Conservation (phyloP, 2,888 invertebrate genomes). For the Netelia fuscicornis region DNA sequence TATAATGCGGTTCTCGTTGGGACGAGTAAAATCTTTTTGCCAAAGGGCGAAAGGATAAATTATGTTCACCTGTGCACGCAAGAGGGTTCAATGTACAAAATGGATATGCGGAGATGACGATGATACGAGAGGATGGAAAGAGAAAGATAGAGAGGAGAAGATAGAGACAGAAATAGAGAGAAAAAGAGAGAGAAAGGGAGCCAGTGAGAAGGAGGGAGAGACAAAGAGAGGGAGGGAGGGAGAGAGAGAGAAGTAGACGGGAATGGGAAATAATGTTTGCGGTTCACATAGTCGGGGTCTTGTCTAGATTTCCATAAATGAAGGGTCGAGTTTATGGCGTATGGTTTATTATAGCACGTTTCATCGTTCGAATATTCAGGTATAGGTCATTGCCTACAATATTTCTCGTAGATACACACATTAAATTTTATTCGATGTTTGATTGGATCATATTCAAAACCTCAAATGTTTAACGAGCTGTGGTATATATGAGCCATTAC, state of each 20-base stretch:
- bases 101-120: conserved; percentile 9
- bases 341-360: conserved; percentile 38
- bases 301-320: conserved; percentile 34
- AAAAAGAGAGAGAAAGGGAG: too few species aligned
- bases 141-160: background rate
- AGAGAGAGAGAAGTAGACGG: background rate
- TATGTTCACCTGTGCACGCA: background rate
- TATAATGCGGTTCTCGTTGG: background rate
- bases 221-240: background rate
- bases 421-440: too few species aligned
- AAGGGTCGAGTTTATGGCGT: conserved; percentile 14
- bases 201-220: too few species aligned
- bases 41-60: conserved; percentile 4
- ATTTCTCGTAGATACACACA: too few species aligned
- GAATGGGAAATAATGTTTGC: conserved; percentile 38
- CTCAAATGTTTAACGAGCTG: too few species aligned
- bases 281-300: conserved; percentile 17
- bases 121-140: background rate
- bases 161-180: background rate
- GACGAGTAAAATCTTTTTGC: conserved; percentile 9
- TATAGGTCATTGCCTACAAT: background rate
- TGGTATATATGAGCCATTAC: too few species aligned
- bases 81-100: conserved; percentile 23
- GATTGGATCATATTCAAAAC: too few species aligned
- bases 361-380: conserved; percentile 7